Evolutionary conservation across 2,797 vertebrate species (phyloP).

Genomic region (Mycteria americana): DNA sequence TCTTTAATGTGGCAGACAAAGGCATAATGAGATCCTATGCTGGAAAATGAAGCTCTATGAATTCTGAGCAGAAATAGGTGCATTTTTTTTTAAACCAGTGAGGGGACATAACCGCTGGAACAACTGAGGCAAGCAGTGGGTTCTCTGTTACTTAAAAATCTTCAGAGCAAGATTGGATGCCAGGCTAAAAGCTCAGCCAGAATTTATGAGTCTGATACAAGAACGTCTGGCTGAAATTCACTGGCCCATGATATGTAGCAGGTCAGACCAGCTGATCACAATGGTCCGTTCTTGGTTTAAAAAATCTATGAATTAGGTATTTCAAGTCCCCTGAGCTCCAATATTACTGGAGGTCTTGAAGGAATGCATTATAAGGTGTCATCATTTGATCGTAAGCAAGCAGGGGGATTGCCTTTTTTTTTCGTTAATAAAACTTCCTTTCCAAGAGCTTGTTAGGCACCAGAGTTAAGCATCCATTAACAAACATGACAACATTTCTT

Average conservation of each 20-base stretch:
- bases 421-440: slow-evolving; percentile 17
- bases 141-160: slow-evolving; percentile 40
- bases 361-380: slow-evolving; percentile 16
- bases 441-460: not conserved
- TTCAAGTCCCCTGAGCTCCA: not conserved
- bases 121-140: slow-evolving; percentile 11
- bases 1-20: slow-evolving; percentile 69
- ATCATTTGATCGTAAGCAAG: slow-evolving; percentile 34
- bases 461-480: slow-evolving; percentile 23
- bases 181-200: slow-evolving; percentile 42
- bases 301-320: slow-evolving; percentile 43
- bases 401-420: not conserved
- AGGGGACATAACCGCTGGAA: slow-evolving; percentile 5
- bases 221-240: slow-evolving; percentile 56
- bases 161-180: slow-evolving; percentile 42
- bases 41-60: slow-evolving; percentile 36
- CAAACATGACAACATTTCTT: slow-evolving; percentile 16
- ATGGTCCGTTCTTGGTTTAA: not conserved
- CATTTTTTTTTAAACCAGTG: not conserved
- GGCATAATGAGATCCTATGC: slow-evolving; percentile 63
- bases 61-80: slow-evolving; percentile 38
- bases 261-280: slow-evolving; percentile 53
- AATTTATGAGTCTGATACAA: slow-evolving; percentile 56
- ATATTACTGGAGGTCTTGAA: slow-evolving; percentile 31
- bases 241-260: slow-evolving; percentile 44